Base-by-base conservation (phyloP, 2,113 vertebrate genomes). In the Anthoscopus minutus region DNA sequence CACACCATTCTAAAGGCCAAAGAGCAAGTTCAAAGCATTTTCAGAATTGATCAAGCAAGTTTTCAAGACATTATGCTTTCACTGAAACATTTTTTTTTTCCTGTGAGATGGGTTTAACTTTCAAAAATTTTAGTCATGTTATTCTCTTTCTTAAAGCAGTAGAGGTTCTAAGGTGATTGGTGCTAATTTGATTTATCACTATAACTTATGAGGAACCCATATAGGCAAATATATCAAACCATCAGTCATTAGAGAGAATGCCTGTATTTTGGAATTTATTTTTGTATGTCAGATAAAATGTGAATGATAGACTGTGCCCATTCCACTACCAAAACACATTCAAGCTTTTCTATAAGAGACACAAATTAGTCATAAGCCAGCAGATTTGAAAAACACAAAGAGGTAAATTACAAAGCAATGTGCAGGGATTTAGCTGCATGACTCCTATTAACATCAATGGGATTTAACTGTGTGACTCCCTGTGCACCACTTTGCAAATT, bases 341-440 rank as follows among this genome's bases (percentile, higher is more conserved):
- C 76, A 58, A 88, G 71, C 5, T 86, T 94, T 93, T 74, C 79
- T 95, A 37, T 65, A 83, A 83, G 82, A 96, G 90, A 94, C 48
- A 93, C 64, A 93, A 96, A 96, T 96, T 96, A 96, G 82, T 93
- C 92, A 94, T 78, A 65, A 94, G 64, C 85, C 90, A 95, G 88
- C 72, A 97, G 93, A 79, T 95, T 84, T 92, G 90, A 92, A 88
- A 93, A 97, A 94, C 86, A 96, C 82, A 90, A 92, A 96, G 94
- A 89, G 86, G 84, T 95, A 97, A 97, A 97, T 95, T 91, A 94
- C 91, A 97, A 97, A 94, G 89, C 87, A 85, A 94, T n/a, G 79
- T 86, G 76, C 82, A 86, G 57, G 88, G 95, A 95, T 96, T 97
- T 96, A 96, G 94, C 95, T 94, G 89, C 89, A 86, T 54, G 90